Conservation (phyloP, 2,888 invertebrate species). For the Stomorhina lunata region DNA sequence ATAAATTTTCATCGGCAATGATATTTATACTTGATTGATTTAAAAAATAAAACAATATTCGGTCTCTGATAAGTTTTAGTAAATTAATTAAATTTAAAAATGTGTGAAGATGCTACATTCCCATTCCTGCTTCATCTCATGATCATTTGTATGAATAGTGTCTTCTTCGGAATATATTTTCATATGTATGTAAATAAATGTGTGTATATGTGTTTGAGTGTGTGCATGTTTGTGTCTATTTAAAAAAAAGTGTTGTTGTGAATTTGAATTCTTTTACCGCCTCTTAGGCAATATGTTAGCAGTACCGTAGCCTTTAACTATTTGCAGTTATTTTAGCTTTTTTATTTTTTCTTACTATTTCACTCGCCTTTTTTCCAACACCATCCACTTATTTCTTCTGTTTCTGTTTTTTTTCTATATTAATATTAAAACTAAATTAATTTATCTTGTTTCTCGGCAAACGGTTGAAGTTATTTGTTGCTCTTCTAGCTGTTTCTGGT, state of each 20-base stretch:
- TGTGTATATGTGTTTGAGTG: background rate
- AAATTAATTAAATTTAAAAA: too few species aligned
- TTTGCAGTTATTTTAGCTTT: slow-evolving; percentile 47
- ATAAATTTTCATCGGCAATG: too few species aligned
- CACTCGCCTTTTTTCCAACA: background rate
- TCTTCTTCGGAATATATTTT: background rate
- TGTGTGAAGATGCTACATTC: too few species aligned
- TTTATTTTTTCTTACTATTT: background rate
- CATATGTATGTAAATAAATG: background rate
- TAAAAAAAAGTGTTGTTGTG: slow-evolving; percentile 60
- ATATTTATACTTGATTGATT: too few species aligned
- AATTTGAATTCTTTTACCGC: slow-evolving; percentile 62
- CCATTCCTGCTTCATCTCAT: background rate
- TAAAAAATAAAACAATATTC: too few species aligned
- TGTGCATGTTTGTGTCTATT: slow-evolving; percentile 3
- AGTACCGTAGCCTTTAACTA: slow-evolving; percentile 50
- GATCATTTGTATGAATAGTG: background rate
- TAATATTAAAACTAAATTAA: slow-evolving; percentile 61
- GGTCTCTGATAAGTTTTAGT: too few species aligned
- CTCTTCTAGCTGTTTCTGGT: background rate
- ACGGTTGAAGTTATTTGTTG: slow-evolving; percentile 11
- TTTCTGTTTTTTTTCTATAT: too few species aligned
- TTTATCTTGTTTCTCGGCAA: slow-evolving; percentile 48
- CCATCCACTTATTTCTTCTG: background rate
- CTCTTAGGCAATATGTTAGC: slow-evolving; percentile 62